Percentiles rank a stretch among this genome's conserved stretches.
Evolutionary conservation across 2,888 invertebrate species (phyloP).

Genomic region (Trissonchulus latispiculum): DNA sequence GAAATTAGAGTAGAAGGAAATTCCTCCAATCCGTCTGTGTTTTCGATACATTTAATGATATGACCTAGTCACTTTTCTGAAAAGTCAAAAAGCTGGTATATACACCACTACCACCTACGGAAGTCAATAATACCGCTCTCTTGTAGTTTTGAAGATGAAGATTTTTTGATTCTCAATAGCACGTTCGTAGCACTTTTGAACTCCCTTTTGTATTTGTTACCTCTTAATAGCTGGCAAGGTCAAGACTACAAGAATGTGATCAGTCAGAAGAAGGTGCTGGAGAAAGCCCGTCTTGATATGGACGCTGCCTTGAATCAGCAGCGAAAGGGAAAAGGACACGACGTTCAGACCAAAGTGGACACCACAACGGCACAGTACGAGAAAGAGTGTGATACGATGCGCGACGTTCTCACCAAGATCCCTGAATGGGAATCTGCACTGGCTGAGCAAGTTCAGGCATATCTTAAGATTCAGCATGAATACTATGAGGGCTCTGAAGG

Average conservation of each 20-base stretch:
- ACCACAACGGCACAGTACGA: neutral
- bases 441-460: neutral
- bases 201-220: too few relatives aligned
- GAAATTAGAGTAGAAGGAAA: too few relatives aligned
- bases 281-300: neutral
- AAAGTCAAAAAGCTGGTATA: too few relatives aligned
- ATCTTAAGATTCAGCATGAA: neutral
- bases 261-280: neutral
- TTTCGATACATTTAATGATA: too few relatives aligned
- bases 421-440: neutral
- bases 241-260: neutral
- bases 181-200: too few relatives aligned
- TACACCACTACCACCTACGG: too few relatives aligned
- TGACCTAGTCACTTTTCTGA: too few relatives aligned
- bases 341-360: neutral
- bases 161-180: too few relatives aligned
- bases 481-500: too few relatives aligned
- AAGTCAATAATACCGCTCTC: too few relatives aligned
- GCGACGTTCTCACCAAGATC: neutral
- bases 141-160: too few relatives aligned
- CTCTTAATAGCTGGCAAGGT: neutral
- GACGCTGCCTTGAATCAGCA: neutral
- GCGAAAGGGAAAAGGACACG: neutral
- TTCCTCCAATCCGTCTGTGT: too few relatives aligned
- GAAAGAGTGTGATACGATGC: neutral